Evolutionary conservation across 2,113 vertebrate species (phyloP).

Genomic region (Daphoenositta chrysoptera): DNA sequence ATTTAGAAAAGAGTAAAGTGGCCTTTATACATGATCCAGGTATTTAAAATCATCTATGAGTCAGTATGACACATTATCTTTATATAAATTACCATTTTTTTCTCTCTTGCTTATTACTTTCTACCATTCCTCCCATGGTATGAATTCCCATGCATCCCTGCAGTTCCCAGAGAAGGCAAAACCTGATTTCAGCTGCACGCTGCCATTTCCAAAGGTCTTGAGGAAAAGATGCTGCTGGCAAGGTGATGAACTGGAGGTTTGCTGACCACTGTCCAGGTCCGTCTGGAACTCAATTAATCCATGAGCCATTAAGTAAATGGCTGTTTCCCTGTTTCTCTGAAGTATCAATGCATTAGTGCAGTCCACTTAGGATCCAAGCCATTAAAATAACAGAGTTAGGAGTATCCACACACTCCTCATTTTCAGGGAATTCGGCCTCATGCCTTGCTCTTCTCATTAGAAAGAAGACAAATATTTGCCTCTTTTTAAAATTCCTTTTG

Average conservation of each 20-base stretch:
- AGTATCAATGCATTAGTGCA: conserved; percentile 49
- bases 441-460: neutral
- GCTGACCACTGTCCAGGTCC: conserved; percentile 3
- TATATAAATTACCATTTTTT: neutral
- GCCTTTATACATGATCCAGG: neutral
- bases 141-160: neutral
- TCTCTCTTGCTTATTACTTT: neutral
- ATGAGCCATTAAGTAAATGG: conserved; percentile 65
- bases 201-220: neutral
- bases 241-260: neutral
- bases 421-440: neutral
- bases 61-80: neutral
- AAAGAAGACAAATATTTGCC: neutral
- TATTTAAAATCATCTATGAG: neutral
- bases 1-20: neutral
- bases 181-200: neutral
- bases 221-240: neutral
- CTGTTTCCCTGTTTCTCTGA: conserved; percentile 42
- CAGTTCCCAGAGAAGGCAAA: neutral
- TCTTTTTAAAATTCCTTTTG: neutral
- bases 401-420: neutral
- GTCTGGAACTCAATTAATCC: conserved; percentile 54
- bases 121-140: neutral
- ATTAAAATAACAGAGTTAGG: conserved; percentile 54
- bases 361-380: conserved; percentile 40